Percentiles rank a stretch among this genome's conserved stretches.
These are phyloP conservation scores for Lasioglossum baleicum DNA, from an alignment of 1,140 invertebrate species.

Conservation along the genomic window DNA sequence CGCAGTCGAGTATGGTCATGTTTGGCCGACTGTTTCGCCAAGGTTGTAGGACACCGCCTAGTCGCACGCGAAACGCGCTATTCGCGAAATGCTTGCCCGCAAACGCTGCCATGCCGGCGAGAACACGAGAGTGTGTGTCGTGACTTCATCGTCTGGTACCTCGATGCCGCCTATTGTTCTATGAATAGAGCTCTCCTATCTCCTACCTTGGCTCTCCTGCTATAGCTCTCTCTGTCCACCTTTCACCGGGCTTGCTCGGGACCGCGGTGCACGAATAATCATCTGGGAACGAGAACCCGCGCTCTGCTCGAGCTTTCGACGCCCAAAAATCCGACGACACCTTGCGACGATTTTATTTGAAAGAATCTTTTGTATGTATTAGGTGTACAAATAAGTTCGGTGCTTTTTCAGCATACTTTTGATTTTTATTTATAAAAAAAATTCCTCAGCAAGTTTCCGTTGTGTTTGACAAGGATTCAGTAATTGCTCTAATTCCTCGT, in stretches of 20 bases:
- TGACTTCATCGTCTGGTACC: constrained; percentile 71
- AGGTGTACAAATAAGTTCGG: no score
- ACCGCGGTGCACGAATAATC: neutral
- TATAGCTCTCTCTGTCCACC: constrained; percentile 22
- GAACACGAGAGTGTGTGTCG: constrained; percentile 50
- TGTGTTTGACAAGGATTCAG: no score
- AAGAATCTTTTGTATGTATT: no score
- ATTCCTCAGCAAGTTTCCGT: no score
- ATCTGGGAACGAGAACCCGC: neutral
- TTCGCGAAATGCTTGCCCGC: constrained; percentile 26
- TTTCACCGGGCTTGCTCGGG: constrained; percentile 31
- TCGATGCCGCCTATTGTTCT: constrained; percentile 62
- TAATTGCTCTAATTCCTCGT: no score
- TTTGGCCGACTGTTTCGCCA: constrained; percentile 35
- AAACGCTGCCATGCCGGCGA: constrained; percentile 51
- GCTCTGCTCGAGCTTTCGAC: no score
- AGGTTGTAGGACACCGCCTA: constrained; percentile 23
- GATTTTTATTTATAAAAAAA: no score
- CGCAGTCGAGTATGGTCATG: constrained; percentile 18
- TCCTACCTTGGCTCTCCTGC: constrained; percentile 26
- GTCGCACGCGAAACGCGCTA: no score
- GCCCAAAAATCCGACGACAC: no score
- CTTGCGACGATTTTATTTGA: no score
- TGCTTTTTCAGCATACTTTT: no score
- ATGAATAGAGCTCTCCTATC: constrained; percentile 54